These are phyloP conservation scores for Rallus crepitans DNA, from an alignment of 2,797 vertebrate species.

Conservation along the genomic window DNA sequence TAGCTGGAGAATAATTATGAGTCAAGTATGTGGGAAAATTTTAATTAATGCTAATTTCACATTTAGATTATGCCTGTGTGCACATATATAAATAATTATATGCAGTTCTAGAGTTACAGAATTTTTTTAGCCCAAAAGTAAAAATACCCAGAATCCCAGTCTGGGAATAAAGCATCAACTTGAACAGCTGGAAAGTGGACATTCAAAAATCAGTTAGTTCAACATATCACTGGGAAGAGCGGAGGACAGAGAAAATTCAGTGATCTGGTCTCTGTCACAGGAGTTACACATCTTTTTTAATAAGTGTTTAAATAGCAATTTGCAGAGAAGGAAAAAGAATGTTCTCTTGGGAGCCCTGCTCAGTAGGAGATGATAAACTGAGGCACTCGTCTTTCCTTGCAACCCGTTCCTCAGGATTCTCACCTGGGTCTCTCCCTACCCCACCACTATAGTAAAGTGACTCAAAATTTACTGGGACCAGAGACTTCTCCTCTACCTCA, in stretches of 20 bases:
- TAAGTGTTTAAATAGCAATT: background rate
- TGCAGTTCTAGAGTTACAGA: background rate
- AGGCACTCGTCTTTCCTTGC: background rate
- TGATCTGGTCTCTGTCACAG: background rate
- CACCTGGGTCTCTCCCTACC: background rate
- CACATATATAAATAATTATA: slow-evolving; percentile 28
- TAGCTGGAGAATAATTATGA: slow-evolving; percentile 52
- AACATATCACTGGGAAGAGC: background rate
- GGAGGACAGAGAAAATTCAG: background rate
- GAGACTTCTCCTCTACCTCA: background rate
- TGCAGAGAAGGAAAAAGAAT: background rate
- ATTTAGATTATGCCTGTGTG: slow-evolving; percentile 22
- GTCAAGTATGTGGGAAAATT: slow-evolving; percentile 38
- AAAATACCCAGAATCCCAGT: background rate
- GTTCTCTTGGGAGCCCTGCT: background rate
- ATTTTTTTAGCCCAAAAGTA: background rate
- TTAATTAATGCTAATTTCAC: slow-evolving; percentile 61
- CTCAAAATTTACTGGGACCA: background rate
- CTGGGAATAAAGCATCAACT: background rate
- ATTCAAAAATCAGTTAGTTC: background rate
- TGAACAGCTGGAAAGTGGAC: background rate
- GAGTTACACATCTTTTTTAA: background rate
- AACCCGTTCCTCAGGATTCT: background rate
- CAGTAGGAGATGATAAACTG: background rate
- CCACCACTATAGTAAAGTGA: background rate